Conservation (phyloP, 2,113 vertebrate genomes). For the Petrocephalus zakoni region DNA sequence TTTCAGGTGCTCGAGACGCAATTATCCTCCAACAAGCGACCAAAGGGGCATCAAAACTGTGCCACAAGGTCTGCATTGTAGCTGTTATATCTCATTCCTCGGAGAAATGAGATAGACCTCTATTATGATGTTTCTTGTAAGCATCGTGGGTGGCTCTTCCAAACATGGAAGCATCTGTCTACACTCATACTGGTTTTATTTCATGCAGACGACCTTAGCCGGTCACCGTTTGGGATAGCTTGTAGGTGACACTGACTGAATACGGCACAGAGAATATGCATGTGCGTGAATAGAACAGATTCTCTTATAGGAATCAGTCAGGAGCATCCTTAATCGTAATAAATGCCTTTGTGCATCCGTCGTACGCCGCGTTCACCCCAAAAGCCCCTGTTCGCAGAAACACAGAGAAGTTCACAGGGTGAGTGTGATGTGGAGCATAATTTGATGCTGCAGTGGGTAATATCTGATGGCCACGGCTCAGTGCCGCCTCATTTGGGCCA, state of each 20-base stretch:
- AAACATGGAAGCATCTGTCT: neutral
- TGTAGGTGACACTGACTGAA: neutral
- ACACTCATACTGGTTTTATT: neutral
- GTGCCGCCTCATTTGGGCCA: conserved; percentile 47
- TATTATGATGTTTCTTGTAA: neutral
- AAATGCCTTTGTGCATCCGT: neutral
- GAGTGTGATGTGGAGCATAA: neutral
- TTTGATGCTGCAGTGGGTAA: neutral
- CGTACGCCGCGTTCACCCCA: neutral
- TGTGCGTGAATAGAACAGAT: neutral
- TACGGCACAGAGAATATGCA: neutral
- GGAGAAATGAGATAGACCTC: neutral
- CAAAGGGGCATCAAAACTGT: neutral
- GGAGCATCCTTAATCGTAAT: neutral
- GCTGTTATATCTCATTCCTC: neutral
- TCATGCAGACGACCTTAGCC: neutral
- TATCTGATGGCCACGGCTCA: conserved; percentile 19
- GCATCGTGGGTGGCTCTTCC: neutral
- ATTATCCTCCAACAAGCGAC: neutral
- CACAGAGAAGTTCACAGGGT: neutral
- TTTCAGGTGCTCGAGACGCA: neutral
- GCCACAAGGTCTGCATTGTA: neutral
- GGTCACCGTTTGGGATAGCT: no score
- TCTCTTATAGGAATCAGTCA: neutral
- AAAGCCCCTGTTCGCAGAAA: neutral